Evolutionary conservation across 2,113 vertebrate species (phyloP), one percentile per base, ranked within the genome.

Genomic region (Corydoras maculifer): DNA sequence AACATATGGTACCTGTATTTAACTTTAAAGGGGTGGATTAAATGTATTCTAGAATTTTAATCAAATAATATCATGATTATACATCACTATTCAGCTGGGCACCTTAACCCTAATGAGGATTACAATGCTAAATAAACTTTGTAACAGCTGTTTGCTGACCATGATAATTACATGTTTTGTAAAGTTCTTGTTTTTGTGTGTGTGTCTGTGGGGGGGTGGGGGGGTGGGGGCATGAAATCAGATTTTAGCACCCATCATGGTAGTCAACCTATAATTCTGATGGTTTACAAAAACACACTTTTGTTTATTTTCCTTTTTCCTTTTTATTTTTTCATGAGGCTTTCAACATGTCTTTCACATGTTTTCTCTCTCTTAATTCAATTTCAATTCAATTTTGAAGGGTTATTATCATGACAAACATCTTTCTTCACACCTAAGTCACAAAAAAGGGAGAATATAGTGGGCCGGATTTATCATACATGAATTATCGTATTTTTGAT

Each of bases 1-100:
- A 60, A 84, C 82, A 86, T 86, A 80, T 87, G 87, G 89, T 90
- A 90, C 88, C 88, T 84, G 77, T 83, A 84, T 83, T 85, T 84
- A 86, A 87, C 85, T 85, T 79, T 72, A 72, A 80, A 78, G 70
- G 73, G 58, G 70, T 80, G 64, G 80, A 77, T 81, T 81, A 79
- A 79, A 73, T 77, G 72, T 83, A 78, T 82, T 69, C 61, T 77
- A 73, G 83, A 73, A 79, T 79, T 80, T 69, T 77, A 74, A 73
- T 79, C 59, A 65, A 70, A 69, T 80, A 68, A 81, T 85, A 85
- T 84, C 58, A 75, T 77, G 77, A 31, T 70, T 77, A 62, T 78
- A 62, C 73, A 80, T 77, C 67, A 72, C 58, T 59, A 25, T 64
- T 65, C 62, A 32, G 8, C 25, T 49, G 8, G 35, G 29, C 62